phyloP scores from a whole-genome alignment of 2,888 invertebrate genomes.

The Lasiommata megera region DNA sequence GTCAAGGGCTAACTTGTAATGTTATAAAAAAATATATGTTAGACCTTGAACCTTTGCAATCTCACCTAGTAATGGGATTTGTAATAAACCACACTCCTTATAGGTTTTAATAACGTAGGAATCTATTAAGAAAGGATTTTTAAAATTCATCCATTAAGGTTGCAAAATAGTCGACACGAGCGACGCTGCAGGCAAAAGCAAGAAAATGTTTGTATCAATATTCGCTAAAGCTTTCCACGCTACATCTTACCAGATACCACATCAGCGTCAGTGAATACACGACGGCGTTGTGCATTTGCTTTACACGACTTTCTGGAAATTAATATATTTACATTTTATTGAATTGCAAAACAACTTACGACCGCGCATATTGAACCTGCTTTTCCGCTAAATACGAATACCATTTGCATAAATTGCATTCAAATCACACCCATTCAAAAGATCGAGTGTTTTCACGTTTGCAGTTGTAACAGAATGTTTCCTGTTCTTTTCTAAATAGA shows the following conservation, averaged over 20 bases:
- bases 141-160: too few species aligned
- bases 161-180: too few species aligned
- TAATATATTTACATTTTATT: conserved; percentile 29
- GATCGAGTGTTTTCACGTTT: conserved; percentile 20
- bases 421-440: conserved; percentile 27
- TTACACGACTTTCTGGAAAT: conserved; percentile 32
- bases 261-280: conserved; percentile 17
- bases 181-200: too few species aligned
- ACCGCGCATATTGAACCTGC: conserved; percentile 32
- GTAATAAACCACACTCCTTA: too few species aligned
- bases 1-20: too few species aligned
- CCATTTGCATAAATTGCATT: conserved; percentile 31
- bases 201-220: too few species aligned
- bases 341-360: conserved; percentile 34
- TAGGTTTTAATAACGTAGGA: too few species aligned
- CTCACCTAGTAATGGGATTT: too few species aligned
- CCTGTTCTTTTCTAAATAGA: not conserved
- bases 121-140: too few species aligned
- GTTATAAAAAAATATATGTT: too few species aligned
- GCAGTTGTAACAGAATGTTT: conserved; percentile 1
- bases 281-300: conserved; percentile 28
- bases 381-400: conserved; percentile 31
- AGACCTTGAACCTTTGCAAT: too few species aligned
- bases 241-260: not conserved
- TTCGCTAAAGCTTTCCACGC: not conserved